Conservation (phyloP, 1,140 invertebrate genomes). For the Brachionus calyciflorus region DNA sequence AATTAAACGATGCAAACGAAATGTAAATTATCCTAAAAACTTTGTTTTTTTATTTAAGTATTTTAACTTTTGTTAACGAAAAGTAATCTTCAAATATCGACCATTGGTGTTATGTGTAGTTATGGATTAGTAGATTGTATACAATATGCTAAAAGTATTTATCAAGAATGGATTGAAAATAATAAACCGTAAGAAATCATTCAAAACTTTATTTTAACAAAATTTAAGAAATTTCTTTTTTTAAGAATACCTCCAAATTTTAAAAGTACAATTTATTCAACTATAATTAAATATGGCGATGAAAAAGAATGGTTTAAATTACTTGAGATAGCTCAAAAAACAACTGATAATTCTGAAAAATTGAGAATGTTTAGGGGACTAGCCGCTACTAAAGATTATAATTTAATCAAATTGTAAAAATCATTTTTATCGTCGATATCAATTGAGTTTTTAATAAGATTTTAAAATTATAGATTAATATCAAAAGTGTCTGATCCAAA, state of each 20-base stretch:
- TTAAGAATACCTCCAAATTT: constrained; percentile 37
- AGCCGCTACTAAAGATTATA: not conserved
- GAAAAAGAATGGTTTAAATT: constrained; percentile 33
- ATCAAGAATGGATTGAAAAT: not conserved
- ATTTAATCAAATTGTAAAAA: not conserved
- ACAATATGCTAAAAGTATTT: too few relatives aligned
- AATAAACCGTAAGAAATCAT: not conserved
- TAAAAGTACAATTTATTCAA: constrained; percentile 37
- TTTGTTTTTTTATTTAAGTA: too few relatives aligned
- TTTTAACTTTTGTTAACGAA: too few relatives aligned
- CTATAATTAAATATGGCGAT: constrained; percentile 13
- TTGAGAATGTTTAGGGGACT: constrained; percentile 9
- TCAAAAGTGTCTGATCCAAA: not conserved
- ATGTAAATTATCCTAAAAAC: too few relatives aligned
- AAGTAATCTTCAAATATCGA: too few relatives aligned
- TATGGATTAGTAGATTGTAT: too few relatives aligned
- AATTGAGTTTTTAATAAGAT: too few relatives aligned
- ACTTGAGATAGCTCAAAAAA: not conserved
- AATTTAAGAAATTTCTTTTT: not conserved
- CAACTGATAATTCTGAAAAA: constrained; percentile 33
- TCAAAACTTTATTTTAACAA: not conserved
- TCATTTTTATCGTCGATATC: too few relatives aligned
- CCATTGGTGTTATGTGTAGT: too few relatives aligned
- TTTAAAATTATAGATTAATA: not conserved
- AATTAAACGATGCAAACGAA: not conserved